Percentiles rank a stretch among this genome's conserved stretches.
phyloP scores from a whole-genome alignment of 2,888 invertebrate genomes.

The Quadriops clusia region DNA sequence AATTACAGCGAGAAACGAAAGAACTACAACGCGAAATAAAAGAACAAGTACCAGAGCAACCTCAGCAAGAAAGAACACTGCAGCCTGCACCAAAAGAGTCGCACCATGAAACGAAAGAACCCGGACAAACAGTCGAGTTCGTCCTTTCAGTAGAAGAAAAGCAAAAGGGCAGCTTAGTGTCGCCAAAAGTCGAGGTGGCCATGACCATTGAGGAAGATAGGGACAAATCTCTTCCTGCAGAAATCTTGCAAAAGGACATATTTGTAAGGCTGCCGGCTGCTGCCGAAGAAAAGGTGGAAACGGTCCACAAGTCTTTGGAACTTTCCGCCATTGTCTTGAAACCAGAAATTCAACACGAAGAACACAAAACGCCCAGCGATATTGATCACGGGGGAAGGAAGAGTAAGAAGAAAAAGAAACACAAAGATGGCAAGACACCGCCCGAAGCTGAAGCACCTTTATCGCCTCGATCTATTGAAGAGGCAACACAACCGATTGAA shows the following conservation, averaged over 20 bases:
- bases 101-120: too few species aligned
- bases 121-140: conserved; percentile 30
- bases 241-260: conserved; percentile 28
- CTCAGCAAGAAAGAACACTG: too few species aligned
- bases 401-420: conserved; percentile 55
- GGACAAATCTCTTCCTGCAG: conserved; percentile 21
- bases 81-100: too few species aligned
- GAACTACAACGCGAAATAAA: too few species aligned
- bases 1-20: too few species aligned
- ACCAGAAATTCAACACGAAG: conserved; percentile 29
- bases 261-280: conserved; percentile 26
- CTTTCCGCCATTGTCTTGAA: conserved; percentile 24
- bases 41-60: too few species aligned
- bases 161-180: conserved; percentile 33
- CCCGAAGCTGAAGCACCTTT: conserved; percentile 13
- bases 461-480: conserved; percentile 16
- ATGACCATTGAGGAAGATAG: conserved; percentile 26
- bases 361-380: conserved; percentile 31
- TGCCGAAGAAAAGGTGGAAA: conserved; percentile 13
- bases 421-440: conserved; percentile 34
- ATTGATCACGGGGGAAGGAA: conserved; percentile 41
- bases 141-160: conserved; percentile 33
- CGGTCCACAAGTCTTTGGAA: conserved; percentile 7
- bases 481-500: conserved; percentile 17
- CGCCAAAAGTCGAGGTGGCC: conserved; percentile 27